These are phyloP conservation scores for Aegotheles bennettii DNA, from an alignment of 2,113 vertebrate species.

Conservation along the genomic window DNA sequence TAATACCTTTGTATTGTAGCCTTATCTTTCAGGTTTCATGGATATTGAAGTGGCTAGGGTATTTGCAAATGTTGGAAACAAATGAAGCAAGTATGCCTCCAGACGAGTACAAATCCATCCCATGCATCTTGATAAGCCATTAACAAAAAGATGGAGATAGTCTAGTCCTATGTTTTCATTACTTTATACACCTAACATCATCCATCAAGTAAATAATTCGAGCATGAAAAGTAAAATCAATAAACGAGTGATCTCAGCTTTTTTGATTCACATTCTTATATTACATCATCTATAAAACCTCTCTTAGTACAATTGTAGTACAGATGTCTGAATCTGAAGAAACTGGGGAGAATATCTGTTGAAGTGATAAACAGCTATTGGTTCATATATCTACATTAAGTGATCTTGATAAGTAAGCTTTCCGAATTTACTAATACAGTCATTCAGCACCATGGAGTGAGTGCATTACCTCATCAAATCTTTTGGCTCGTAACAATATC, in stretches of 20 bases:
- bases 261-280: constrained; percentile 73
- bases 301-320: constrained; percentile 56
- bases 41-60: background rate
- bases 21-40: constrained; percentile 5
- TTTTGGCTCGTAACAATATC: constrained; percentile 13
- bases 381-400: constrained; percentile 75
- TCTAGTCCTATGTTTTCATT: background rate
- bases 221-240: constrained; percentile 81
- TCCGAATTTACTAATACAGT: constrained; percentile 41
- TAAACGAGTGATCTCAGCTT: constrained; percentile 78
- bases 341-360: constrained; percentile 67
- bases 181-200: constrained; percentile 25
- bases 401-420: constrained; percentile 67
- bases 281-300: constrained; percentile 72
- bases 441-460: constrained; percentile 26
- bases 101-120: background rate
- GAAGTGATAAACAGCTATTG: constrained; percentile 73
- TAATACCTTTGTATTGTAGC: background rate
- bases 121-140: background rate
- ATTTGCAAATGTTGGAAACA: background rate
- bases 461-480: constrained; percentile 26
- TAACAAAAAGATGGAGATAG: background rate
- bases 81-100: background rate
- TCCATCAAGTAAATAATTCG: constrained; percentile 72
- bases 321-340: constrained; percentile 53